Evolutionary conservation across 2,113 vertebrate genomes (phyloP), one percentile per base, ranked within the genome.

Genomic region (Sorex araneus): DNA sequence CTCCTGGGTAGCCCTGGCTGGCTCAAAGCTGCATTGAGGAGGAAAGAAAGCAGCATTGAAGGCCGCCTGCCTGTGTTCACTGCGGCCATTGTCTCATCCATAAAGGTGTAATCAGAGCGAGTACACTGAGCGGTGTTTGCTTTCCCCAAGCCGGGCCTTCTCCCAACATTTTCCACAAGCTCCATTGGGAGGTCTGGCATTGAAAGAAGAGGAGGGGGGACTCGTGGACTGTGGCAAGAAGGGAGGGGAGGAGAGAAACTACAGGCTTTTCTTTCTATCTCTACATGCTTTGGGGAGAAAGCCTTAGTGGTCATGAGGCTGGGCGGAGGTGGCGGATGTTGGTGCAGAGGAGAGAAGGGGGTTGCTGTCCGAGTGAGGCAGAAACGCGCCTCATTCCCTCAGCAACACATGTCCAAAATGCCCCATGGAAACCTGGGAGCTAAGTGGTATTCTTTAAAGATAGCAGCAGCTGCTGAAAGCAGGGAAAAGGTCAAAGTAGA

Each of bases 1-100:
- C 80, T 94, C 11, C 78, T 28, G 73, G 81, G 78, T 3, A 90
- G 69, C 30, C 66, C 71, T 28, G 36, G 21, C 82, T n/a, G 64
- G 66, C 71, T 92, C 84, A 70, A 73, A 84, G 82, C 63, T 60
- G 47, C 90, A 90, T 54, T 87, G 90, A 95, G 21, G 57, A 93
- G 15, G 43, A n/a, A 93, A 92, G 79, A 93, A 95, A 94, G 94
- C 83, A 5, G 43, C 50, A 94, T 54, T 95, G 94, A 95, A 43
- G 30, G 1, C 54, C 15, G 85, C 34, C 94, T 28, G 69, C 88
- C 57, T 60, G 50, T 57, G 43, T 57, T 83, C 94, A 71, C 75
- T 43, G 75, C 0, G 13, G 70, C 94, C 84, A 94, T 92, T 95
- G 95, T 96, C 85, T 70, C 0, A 0, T 32, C 63, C 9, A 1